Base-by-base conservation (phyloP, 2,797 vertebrate species). In the Pipistrellus pygmaeus region DNA sequence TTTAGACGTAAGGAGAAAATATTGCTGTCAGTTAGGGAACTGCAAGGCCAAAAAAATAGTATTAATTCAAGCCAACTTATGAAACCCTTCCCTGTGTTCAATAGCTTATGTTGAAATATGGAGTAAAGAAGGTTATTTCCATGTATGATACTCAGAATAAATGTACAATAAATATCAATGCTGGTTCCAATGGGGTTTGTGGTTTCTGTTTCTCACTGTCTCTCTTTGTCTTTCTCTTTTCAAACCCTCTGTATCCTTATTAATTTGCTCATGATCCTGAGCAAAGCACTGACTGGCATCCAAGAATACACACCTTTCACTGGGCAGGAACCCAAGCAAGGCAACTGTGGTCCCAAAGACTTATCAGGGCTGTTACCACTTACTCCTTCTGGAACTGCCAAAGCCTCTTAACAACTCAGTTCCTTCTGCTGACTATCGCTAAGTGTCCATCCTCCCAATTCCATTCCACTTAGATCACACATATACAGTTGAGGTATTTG, bases 311-410 rank as follows among this genome's bases (percentile, higher is more conserved):
- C 12, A 30, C 17, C 44, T 85, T 76, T 92, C 38, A 15, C 44
- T 60, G 6, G 64, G 46, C 57, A 66, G 18, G 30, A 10, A 91
- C 41, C 15, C 75, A 23, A 64, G 23, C 18, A n/a, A 66, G 80
- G 35, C 35, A 25, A n/a, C 51, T 27, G 12, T 83, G 27, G 15
- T 53, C 66, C 85, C 35, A 35, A 88, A 84, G 57, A 80, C n/a
- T 53, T 81, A 21, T 60, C 82, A 94, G 68, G 11, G 23, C 32
- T 90, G 17, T 32, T 81, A 12, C 38, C 55, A 44, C 81, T 72
- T 77, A 55, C 87, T 93, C 62, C 48, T 94, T 77, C 46, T 55
- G 69, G 57, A 86, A 82, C 38, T 80, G 78, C 78, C 85, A 90
- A n/a, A 82, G 64, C 32, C 80, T 71, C 46, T 2, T 9, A 57